These are phyloP conservation scores for Peromyscus attwateri DNA, from an alignment of 2,797 vertebrate genomes.

Conservation along the genomic window DNA sequence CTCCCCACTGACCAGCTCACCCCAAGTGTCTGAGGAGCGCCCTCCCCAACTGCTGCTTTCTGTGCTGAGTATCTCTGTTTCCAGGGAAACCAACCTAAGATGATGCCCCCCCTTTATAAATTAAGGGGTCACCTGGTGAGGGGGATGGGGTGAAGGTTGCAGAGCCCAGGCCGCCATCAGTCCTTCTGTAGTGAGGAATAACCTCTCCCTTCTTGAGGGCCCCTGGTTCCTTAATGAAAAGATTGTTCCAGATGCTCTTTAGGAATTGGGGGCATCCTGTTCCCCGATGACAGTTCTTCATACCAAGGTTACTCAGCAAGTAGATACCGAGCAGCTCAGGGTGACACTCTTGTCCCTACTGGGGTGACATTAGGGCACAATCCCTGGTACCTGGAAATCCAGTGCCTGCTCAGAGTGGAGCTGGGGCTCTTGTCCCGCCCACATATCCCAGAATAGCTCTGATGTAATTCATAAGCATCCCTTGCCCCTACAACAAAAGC, in stretches of 20 bases:
- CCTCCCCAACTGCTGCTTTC: fast-evolving
- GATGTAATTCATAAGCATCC: not conserved
- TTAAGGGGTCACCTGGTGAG: not conserved
- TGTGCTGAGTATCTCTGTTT: not conserved
- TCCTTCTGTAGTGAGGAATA: not conserved
- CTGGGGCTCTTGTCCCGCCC: not conserved
- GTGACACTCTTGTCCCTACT: fast-evolving
- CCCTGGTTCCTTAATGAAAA: not conserved
- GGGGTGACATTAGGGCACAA: not conserved
- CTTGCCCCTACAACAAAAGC: constrained; percentile 22
- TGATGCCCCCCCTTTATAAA: too few relatives aligned
- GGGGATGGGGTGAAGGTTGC: fast-evolving
- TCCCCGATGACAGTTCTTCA: fast-evolving
- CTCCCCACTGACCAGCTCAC: not conserved
- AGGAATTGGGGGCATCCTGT: not conserved
- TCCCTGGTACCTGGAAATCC: not conserved
- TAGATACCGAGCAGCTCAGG: fast-evolving
- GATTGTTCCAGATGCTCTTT: fast-evolving
- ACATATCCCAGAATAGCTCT: constrained; percentile 7
- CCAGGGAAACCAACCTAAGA: not conserved
- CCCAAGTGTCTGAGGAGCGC: not conserved
- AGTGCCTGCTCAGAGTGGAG: fast-evolving
- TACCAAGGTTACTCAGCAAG: fast-evolving
- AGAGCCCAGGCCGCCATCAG: not conserved
- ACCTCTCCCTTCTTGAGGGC: not conserved